Base-by-base conservation (phyloP, 2,888 invertebrate genomes). In the Desoria tigrina region DNA sequence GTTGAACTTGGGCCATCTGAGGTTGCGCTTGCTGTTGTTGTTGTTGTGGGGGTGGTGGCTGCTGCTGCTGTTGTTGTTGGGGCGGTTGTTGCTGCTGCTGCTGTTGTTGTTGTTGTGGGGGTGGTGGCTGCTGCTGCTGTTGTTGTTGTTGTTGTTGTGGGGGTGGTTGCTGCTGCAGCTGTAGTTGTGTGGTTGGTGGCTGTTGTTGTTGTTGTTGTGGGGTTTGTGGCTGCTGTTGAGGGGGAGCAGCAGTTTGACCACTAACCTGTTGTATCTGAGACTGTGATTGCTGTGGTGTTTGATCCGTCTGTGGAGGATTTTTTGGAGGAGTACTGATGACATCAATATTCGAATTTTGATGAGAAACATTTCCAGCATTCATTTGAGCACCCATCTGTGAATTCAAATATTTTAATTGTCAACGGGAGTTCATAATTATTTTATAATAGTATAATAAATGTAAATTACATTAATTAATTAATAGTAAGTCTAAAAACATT, bases 151-250 rank as follows among this genome's bases (percentile, higher is more conserved):
- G n/a, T n/a, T n/a, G n/a, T n/a, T n/a, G n/a, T n/a, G n/a, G n/a
- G n/a, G n/a, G 79, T 69, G 83, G 84, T 69, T 83, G 83, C 11
- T 81, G 78, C 51, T 65, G 59, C 61, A 74, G 77, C 72, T 84
- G 84, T 57, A 63, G 51, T 11, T 39, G 49, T 42, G 24, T 42
- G 74, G 76, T 50, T 73, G 76, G 61, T 60, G 73, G 77, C 53
- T 69, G 74, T 64, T n/a, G n/a, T n/a, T n/a, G n/a, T n/a, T n/a
- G n/a, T n/a, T n/a, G n/a, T n/a, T n/a, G n/a, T n/a, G n/a, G n/a
- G 39, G 39, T 9, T 39, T 39, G 39, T 65, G 27, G 58, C 51
- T 42, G 63, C 49, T 56, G 50, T 49, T 61, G 61, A 18, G 50
- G n/a, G 7, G 61, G n/a, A 9, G 39, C 39, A n/a, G n/a, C n/a